A percentile compares a stretch with the other conserved stretches of the same genome.
Evolutionary conservation across 2,888 invertebrate genomes (phyloP).

Genomic region (Lamproptera curius): DNA sequence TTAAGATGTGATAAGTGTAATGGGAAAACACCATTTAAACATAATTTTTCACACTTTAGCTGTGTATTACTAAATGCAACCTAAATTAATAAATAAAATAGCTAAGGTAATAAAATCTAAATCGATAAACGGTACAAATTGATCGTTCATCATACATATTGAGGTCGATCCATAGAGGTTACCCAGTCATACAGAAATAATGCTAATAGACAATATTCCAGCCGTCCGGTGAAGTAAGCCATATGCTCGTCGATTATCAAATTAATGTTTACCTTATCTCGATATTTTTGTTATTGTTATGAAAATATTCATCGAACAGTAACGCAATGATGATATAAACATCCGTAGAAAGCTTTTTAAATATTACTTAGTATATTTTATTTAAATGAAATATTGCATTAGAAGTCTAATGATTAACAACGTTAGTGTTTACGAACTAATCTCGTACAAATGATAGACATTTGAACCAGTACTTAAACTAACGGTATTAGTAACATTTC

Average conservation of each 20-base stretch:
- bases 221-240: constrained; percentile 14
- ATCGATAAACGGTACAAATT: too few relatives aligned
- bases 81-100: too few relatives aligned
- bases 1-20: too few relatives aligned
- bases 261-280: constrained; percentile 14
- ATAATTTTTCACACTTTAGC: too few relatives aligned
- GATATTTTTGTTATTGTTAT: constrained; percentile 19
- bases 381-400: too few relatives aligned
- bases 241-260: constrained; percentile 18
- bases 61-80: too few relatives aligned
- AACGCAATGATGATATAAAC: constrained; percentile 17
- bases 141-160: constrained; percentile 4
- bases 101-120: too few relatives aligned
- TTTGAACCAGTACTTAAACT: background rate
- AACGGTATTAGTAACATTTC: background rate
- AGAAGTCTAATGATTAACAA: background rate
- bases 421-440: constrained; percentile 13
- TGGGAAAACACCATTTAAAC: too few relatives aligned
- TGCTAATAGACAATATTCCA: constrained; percentile 9
- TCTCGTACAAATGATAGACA: constrained; percentile 5
- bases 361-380: constrained; percentile 7
- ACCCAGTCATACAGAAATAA: constrained; percentile 16
- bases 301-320: constrained; percentile 15
- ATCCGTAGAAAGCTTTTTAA: constrained; percentile 19
- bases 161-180: constrained; percentile 11